These are phyloP conservation scores for Cheumatopsyche charites DNA, from an alignment of 1,140 invertebrate genomes.

Conservation along the genomic window DNA sequence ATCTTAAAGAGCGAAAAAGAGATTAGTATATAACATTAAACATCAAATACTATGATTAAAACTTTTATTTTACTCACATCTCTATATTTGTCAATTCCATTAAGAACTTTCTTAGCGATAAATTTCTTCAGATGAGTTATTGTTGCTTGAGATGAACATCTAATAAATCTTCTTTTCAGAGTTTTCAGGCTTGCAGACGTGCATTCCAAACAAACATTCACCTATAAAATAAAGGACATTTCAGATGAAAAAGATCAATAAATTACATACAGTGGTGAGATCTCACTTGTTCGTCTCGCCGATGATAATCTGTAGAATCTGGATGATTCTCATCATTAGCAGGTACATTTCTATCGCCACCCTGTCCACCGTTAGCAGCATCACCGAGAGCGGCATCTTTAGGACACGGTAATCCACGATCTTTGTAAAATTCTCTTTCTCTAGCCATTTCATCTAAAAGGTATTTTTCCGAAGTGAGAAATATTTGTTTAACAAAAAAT, in stretches of 20 bases:
- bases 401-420: constrained; percentile 82
- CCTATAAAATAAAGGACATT: constrained; percentile 61
- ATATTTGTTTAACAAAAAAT: not conserved
- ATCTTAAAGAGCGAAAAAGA: constrained; percentile 68
- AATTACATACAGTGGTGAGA: too few relatives aligned
- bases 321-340: constrained; percentile 70
- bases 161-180: constrained; percentile 86
- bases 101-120: constrained; percentile 93
- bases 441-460: constrained; percentile 84
- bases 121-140: constrained; percentile 98
- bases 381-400: constrained; percentile 80
- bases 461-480: too few relatives aligned
- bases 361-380: constrained; percentile 60
- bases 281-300: constrained; percentile 96
- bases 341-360: constrained; percentile 68
- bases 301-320: constrained; percentile 89
- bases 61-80: constrained; percentile 73
- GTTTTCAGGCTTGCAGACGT: constrained; percentile 83
- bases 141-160: constrained; percentile 94
- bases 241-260: too few relatives aligned
- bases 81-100: constrained; percentile 89
- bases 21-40: constrained; percentile 21
- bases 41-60: not conserved
- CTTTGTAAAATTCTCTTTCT: constrained; percentile 86
- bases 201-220: constrained; percentile 89